Evolutionary conservation across 2,113 vertebrate genomes (phyloP), one percentile per base, ranked within the genome.

Genomic region (Hippocampus mohnikei): DNA sequence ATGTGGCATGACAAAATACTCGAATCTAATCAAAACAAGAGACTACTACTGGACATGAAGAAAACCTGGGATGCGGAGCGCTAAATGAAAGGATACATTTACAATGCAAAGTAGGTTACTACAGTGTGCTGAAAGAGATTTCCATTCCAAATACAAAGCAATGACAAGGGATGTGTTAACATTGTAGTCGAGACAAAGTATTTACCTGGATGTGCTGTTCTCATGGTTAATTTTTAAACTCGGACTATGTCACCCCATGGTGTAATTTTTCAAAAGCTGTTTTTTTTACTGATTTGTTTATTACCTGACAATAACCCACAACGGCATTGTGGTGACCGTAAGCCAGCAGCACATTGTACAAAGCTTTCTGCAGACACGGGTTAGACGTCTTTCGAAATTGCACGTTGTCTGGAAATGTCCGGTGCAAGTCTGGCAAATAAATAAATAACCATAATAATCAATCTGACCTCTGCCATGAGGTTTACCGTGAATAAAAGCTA

Each of bases 261-360:
- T 33, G 29, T 3, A 33, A 33, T 33, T 33, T 33, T 33, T 33
- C 29, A 33, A 33, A 33, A 33, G 29, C 29, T 5, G n/a, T n/a
- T 33, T 56, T 55, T 55, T 56, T 23, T 10, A 37, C 33, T 6
- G 8, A 12, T 56, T 56, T 25, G 13, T 3, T 29, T 13, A 3
- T 77, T 91, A 98, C 97, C 96, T 99, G 97, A 77, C 97, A 99
- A 74, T 99, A 99, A 41, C 97, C 96, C 80, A 99, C 96, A 5
- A 77, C 79, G 56, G 77, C 93, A 83, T 98, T 94, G 78, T 99
- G 96, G 60, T 93, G 93, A 15, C 95, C 97, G 0, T 96, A 97
- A 0, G 97, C 95, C 76, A 95, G 84, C 73, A 99, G 92, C 25
- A 99, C 95, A 0, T 96, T 96, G 91, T 93, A 94, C 75, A 99